These are phyloP conservation scores for Falcunculus frontatus DNA, from an alignment of 2,113 vertebrate genomes.

Conservation along the genomic window DNA sequence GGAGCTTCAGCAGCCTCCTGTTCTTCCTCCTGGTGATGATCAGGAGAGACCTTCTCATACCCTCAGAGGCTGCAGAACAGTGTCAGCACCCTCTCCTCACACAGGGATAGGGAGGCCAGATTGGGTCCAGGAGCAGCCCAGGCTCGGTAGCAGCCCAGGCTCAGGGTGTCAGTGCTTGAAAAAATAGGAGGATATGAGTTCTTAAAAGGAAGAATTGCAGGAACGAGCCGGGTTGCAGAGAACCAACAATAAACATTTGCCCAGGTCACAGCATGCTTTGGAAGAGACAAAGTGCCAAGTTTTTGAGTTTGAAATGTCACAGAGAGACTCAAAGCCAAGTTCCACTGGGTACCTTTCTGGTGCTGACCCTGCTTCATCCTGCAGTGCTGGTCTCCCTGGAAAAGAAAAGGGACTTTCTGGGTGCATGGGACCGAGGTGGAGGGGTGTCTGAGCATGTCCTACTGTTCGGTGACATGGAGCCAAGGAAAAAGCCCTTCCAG, in stretches of 20 bases:
- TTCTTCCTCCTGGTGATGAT: neutral
- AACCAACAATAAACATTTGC: neutral
- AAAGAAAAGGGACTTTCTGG: neutral
- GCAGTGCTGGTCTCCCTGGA: rapidly evolving
- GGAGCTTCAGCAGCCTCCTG: neutral
- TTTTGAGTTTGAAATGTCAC: neutral
- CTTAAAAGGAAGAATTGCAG: slow-evolving; percentile 11
- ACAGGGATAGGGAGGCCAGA: neutral
- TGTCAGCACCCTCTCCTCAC: neutral
- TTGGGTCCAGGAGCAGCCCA: neutral
- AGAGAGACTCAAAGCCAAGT: rapidly evolving
- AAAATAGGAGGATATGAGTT: slow-evolving; percentile 27
- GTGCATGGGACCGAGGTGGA: neutral
- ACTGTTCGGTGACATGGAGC: rapidly evolving
- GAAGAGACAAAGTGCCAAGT: neutral
- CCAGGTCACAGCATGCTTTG: neutral
- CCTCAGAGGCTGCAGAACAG: neutral
- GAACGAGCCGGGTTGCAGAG: neutral
- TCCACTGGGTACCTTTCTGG: neutral
- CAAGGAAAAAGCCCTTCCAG: neutral
- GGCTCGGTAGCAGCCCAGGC: neutral
- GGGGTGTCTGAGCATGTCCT: neutral
- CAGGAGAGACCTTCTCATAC: neutral
- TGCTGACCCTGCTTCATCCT: neutral
- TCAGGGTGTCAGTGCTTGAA: neutral